Evolutionary conservation across 2,888 invertebrate species (phyloP).

Genomic region (Platycnemis pennipes): DNA sequence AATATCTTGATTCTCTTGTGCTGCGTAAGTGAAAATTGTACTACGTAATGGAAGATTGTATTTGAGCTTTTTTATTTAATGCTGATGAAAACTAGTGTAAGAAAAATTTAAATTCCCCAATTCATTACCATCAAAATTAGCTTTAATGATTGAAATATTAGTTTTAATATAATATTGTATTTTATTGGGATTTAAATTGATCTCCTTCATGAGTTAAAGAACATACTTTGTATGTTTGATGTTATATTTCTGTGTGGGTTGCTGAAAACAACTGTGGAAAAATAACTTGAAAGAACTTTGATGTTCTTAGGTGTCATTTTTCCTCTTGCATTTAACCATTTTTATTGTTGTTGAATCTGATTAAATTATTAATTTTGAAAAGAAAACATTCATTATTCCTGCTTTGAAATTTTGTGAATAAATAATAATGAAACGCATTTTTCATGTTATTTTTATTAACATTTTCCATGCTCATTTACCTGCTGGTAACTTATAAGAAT

Average conservation of each 20-base stretch:
- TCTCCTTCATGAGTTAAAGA: constrained; percentile 31
- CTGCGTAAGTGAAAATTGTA: background rate
- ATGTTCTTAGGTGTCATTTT: constrained; percentile 30
- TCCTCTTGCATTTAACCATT: constrained; percentile 52
- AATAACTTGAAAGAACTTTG: constrained; percentile 20
- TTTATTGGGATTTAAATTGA: constrained; percentile 42
- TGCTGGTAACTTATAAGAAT: too few species aligned
- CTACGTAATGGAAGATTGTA: background rate
- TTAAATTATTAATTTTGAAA: constrained; percentile 66
- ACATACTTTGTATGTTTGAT: background rate
- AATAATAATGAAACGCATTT: constrained; percentile 37
- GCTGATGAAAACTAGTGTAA: constrained; percentile 5
- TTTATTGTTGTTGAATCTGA: constrained; percentile 54
- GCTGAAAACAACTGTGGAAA: constrained; percentile 19
- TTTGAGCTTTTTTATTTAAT: constrained; percentile 53
- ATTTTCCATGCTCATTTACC: too few species aligned
- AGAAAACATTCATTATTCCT: constrained; percentile 56
- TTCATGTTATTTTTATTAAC: background rate
- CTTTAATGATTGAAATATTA: constrained; percentile 1
- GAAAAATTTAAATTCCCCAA: background rate
- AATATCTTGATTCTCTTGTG: constrained; percentile 46
- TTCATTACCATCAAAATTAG: constrained; percentile 34
- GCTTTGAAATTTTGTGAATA: constrained; percentile 65
- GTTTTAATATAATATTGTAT: constrained; percentile 33
- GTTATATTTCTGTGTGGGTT: constrained; percentile 24